Base-by-base conservation (phyloP, 30 jellyfish, hydroid and myxozoan species). In the Chrysaora quinquecirrha region DNA sequence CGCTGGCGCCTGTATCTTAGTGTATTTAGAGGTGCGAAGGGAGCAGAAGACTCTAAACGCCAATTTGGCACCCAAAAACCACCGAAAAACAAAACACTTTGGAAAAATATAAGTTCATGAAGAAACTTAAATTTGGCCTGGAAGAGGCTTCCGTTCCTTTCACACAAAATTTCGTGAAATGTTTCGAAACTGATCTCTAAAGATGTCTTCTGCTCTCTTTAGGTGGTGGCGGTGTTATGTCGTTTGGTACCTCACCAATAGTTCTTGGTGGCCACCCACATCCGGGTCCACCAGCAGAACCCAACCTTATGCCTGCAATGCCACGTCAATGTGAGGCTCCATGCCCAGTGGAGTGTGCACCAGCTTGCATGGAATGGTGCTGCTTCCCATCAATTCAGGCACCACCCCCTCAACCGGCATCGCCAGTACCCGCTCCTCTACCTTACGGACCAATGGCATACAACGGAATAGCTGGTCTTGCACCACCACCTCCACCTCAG, bases 341-440 rank as follows among this genome's bases (percentile, higher is more conserved):
- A 43, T 94, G 99, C 48, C 88, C 97, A 18, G 97, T 88, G 47
- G 94, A 87, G 29, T 94, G 99, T 73, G 99, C 99, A 7, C 99
- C 99, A 20, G 99, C 97, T 28, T 94, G 99, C 67, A 89, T 89
- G 92, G 99, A 94, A 18, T 87, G 95, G 93, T 94, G 99, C 80
- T 94, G 97, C 72, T 88, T 64, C 70, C 95, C 95, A 12, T 88
- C 99, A 0, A 84, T 94, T 0, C 97, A 86, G 48, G 85, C 90
- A 29, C 98, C 96, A 0, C 93, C 95, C 19, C 93, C 99, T n/a
- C 79, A 48, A 16, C 89, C 91, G 23, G 87, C 87, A 28, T 62
- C 64, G 85, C 89, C 89, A 66, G 94, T 68, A 18, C 98, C 98
- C 22, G 98, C 88, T 10, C 95, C 95, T 2, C 68, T 84, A 27